phyloP scores from a whole-genome alignment of 2,888 invertebrate species.

The Pseudococcus viburni region DNA sequence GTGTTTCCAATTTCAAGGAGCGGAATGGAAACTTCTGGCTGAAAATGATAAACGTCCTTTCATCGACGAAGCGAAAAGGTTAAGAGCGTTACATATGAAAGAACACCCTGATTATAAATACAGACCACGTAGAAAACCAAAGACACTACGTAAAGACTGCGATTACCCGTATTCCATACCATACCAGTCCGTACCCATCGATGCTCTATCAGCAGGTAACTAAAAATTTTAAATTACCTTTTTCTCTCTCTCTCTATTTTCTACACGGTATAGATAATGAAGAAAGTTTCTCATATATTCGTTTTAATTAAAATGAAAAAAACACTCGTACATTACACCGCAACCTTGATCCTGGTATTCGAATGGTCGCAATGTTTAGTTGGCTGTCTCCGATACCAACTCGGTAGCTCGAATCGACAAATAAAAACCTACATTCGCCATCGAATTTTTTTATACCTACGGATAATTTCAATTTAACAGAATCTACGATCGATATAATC shows the following conservation, averaged over 20 bases:
- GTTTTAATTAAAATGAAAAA: conserved; percentile 1
- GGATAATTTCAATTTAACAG: not conserved
- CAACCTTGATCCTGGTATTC: not conserved
- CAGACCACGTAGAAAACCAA: conserved; percentile 87
- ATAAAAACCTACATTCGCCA: not conserved
- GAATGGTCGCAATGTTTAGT: not conserved
- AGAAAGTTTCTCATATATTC: not conserved
- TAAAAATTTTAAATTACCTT: conserved; percentile 55
- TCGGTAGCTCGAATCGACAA: not conserved
- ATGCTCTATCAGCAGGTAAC: conserved; percentile 87
- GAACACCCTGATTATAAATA: conserved; percentile 94
- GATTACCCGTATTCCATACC: conserved; percentile 94
- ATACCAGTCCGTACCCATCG: conserved; percentile 92
- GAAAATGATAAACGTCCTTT: conserved; percentile 93
- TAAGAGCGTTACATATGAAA: conserved; percentile 90
- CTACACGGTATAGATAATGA: not conserved
- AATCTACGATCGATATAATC: not conserved
- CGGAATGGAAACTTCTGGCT: conserved; percentile 91
- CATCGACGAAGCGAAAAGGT: conserved; percentile 93
- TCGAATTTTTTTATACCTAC: not conserved
- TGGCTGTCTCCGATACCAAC: not conserved
- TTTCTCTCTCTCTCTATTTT: not conserved
- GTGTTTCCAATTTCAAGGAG: conserved; percentile 74
- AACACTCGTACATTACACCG: not conserved
- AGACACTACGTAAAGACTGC: conserved; percentile 85